phyloP scores from a whole-genome alignment of 2,797 vertebrate species.

The Amblyopsis hoosieri region DNA sequence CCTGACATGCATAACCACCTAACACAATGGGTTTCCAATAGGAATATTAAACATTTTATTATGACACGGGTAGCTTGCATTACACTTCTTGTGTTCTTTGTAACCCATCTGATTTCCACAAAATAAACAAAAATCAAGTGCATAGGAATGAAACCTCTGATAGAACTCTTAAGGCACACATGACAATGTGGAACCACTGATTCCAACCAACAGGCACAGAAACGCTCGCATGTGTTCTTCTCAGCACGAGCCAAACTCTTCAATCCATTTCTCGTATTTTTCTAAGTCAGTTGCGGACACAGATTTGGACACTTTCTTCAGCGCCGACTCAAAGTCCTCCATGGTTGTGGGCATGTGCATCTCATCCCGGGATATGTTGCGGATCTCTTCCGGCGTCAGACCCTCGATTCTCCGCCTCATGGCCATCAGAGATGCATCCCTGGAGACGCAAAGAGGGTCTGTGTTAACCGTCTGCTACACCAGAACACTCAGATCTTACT shows the following conservation, averaged over 20 bases:
- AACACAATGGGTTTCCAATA: no score
- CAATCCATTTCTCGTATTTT: constrained; percentile 97
- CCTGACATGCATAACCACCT: no score
- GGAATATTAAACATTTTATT: no score
- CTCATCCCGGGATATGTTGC: constrained; percentile 94
- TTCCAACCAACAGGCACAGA: constrained; percentile 5
- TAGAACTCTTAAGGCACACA: not conserved
- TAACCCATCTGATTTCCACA: constrained; percentile 11
- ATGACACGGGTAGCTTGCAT: no score
- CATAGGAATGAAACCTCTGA: constrained; percentile 16
- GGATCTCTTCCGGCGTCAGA: constrained; percentile 94
- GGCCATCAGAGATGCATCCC: constrained; percentile 97
- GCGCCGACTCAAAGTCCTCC: constrained; percentile 94
- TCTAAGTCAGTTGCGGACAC: constrained; percentile 93
- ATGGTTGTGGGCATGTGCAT: constrained; percentile 99
- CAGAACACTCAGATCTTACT: no score
- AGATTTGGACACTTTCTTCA: constrained; percentile 97
- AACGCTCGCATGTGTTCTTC: constrained; percentile 1
- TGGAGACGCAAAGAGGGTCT: constrained; percentile 39
- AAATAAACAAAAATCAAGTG: constrained; percentile 37
- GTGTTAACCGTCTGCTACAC: not conserved
- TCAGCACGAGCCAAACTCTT: constrained; percentile 97
- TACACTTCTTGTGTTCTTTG: constrained; percentile 23
- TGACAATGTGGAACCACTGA: constrained; percentile 5
- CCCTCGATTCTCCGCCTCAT: constrained; percentile 97